These are phyloP conservation scores for Microctonus hyperodae DNA, from an alignment of 2,888 invertebrate species.

Conservation along the genomic window DNA sequence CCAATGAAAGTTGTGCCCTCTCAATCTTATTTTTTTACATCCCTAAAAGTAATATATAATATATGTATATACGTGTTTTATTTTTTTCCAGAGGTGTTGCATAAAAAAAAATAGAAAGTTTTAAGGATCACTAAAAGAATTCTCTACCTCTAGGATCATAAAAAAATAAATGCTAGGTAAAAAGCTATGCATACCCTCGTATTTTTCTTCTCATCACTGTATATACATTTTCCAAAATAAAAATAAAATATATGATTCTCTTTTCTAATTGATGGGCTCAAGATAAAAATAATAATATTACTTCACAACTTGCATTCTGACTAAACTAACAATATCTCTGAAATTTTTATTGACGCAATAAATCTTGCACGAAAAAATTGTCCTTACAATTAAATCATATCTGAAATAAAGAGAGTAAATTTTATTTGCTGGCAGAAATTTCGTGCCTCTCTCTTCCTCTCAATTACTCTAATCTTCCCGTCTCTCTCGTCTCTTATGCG, in stretches of 20 bases:
- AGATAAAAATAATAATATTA: neutral
- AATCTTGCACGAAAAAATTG: neutral
- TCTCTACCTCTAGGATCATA: slow-evolving; percentile 34
- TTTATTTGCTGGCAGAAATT: neutral
- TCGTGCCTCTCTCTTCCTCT: neutral
- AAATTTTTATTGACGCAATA: neutral
- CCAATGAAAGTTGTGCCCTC: neutral
- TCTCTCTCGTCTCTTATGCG: slow-evolving; percentile 26
- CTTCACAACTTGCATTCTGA: neutral
- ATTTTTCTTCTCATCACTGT: slow-evolving; percentile 12
- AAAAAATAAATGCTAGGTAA: slow-evolving; percentile 40
- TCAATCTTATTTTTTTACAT: slow-evolving; percentile 4
- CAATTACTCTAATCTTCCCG: slow-evolving; percentile 12
- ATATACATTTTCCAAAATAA: neutral
- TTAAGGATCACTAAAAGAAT: neutral
- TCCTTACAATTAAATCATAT: neutral
- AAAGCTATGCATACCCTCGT: slow-evolving; percentile 34
- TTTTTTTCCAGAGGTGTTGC: neutral
- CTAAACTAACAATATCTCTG: neutral
- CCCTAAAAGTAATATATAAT: too few species aligned
- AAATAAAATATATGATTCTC: slow-evolving; percentile 6
- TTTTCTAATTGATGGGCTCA: neutral
- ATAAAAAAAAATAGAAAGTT: slow-evolving; percentile 18
- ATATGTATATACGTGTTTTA: neutral
- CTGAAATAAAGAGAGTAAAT: neutral